Conservation (phyloP, 2,797 vertebrate species). For the Cottoperca gobio region DNA sequence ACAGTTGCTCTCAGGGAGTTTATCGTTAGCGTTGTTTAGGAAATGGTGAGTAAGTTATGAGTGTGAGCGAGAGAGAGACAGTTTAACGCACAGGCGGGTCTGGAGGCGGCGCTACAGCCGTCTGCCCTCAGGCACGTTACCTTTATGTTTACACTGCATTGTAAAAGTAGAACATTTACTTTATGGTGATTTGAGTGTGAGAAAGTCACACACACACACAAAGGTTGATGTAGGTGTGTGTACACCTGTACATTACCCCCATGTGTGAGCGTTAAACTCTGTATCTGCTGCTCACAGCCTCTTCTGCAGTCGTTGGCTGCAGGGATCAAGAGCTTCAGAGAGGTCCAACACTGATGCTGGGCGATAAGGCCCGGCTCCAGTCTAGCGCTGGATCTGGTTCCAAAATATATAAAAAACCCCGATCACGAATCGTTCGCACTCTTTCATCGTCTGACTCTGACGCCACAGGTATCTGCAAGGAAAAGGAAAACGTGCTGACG, state of each 20-base stretch:
- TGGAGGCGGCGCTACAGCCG: constrained; percentile 19
- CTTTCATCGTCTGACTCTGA: no score
- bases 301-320: background rate
- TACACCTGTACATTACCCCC: background rate
- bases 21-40: constrained; percentile 26
- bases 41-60: constrained; percentile 19
- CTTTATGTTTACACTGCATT: constrained; percentile 31
- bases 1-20: constrained; percentile 54
- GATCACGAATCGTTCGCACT: no score
- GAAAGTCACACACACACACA: background rate
- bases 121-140: constrained; percentile 16
- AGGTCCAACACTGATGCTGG: background rate
- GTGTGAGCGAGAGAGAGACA: background rate
- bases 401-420: no score
- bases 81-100: constrained; percentile 25
- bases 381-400: no score
- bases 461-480: background rate
- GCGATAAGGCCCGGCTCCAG: background rate
- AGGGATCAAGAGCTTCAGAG: constrained; percentile 7
- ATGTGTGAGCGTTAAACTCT: background rate
- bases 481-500: background rate
- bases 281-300: background rate
- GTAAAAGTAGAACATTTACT: constrained; percentile 22
- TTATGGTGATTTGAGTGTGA: background rate
- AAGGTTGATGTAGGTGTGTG: background rate